Base-by-base conservation (phyloP, 2,797 vertebrate genomes). In the Chelon auratus region DNA sequence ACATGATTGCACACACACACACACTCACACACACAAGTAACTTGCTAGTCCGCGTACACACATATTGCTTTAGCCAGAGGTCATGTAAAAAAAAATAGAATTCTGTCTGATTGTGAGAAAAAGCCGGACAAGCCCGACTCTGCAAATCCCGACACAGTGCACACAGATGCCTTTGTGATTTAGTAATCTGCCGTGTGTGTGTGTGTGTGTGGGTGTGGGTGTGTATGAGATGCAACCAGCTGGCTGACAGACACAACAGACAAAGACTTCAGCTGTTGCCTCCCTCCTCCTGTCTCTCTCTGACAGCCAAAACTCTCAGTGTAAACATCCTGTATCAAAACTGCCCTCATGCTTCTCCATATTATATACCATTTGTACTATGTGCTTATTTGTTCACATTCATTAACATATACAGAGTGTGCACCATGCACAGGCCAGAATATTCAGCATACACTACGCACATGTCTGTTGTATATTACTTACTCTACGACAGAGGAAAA, bases 221-320 rank as follows among this genome's bases (percentile, higher is more conserved):
- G 72, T 22, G 57, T 37, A 52, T 50, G 47, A 14, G 62, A 74
- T 71, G 70, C 37, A 50, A 63, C 43, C 52, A 40, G 66, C 75
- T 64, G 72, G n/a, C 55, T 63, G 60, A 80, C 72, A 84, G 80
- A 83, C 76, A 83, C 61, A 83, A 78, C 75, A 83, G 48, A 75
- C 72, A 70, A 62, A 78, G 72, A 53, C 63, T 48, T 82, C 72
- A 86, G 75, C 76, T 82, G 80, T 71, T 76, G 68, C 53, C 48
- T 51, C 40, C 62, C 62, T 40, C 48, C 45, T 24, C 14, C 45
- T 30, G 12, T 42, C 33, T 40, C 30, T 43, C 37, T 58, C 58
- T 73, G 60, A 78, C 60, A 61, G 58, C 26, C 61, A 9, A 11
- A 54, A 76, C 66, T 73, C 62, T 74, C 51, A 62, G 79, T 75